Evolutionary conservation across 2,113 vertebrate species (phyloP), one percentile per base, ranked within the genome.

Genomic region (Leucosticte australis): DNA sequence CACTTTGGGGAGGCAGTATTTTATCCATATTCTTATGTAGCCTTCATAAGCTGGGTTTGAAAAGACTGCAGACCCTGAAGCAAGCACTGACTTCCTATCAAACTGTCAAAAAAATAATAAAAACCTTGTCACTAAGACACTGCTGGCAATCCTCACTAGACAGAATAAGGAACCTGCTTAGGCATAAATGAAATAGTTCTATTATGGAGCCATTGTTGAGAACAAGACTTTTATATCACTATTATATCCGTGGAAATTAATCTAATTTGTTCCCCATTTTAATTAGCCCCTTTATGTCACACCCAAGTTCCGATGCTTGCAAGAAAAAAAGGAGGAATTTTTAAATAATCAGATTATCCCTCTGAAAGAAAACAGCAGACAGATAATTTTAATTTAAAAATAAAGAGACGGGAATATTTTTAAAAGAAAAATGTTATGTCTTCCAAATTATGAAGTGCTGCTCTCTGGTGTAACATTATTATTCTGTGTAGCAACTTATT

Each of bases 21-120:
- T 98, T 97, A 83, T 98, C 98, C 47, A 87, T 97, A 86, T 97
- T 98, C 77, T 96, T 89, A 82, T 97, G 95, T 98, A 98, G 90
- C 97, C 97, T 97, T 98, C 91, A 68, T 91, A 96, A 95, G 91
- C 73, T 68, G 47, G 83, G 82, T 81, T 90, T 83, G 88, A 95
- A 96, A 74, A 83, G 76, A 97, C 96, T 42, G 98, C 88, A 96
- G 98, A 98, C 27, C 97, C 98, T 52, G 97, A 98, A 60, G 97
- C 97, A 76, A 98, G 96, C 63, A 94, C 86, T 10, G 95, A 76
- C 83, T 98, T 98, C 78, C 98, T 97, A 96, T 98, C 98, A 95
- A 98, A 98, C 98, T 98, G 65, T 60, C 93, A 91, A 80, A 92
- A 91, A 87, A 94, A 95, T 65, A 92, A 95, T 78, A 96, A 90